A percentile compares a stretch with the other conserved stretches of the same genome.
phyloP scores from a whole-genome alignment of 2,888 invertebrate genomes.

The Nomada ruficornis region DNA sequence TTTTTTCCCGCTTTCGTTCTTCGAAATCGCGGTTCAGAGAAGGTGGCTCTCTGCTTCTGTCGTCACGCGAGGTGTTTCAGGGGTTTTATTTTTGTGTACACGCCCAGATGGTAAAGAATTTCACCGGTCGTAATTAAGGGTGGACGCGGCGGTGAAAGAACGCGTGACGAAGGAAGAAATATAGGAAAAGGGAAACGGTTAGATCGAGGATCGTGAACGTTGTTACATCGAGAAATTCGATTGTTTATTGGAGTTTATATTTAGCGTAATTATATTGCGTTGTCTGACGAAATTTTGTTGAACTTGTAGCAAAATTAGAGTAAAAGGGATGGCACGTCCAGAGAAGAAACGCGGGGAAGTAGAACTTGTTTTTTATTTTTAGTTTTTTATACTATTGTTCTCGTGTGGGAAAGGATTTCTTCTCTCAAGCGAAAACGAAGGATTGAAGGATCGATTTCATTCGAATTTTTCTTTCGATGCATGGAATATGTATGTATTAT shows the following conservation, averaged over 20 bases:
- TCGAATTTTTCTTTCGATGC: constrained; percentile 8
- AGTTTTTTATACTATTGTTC: too few relatives aligned
- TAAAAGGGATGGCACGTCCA: neutral
- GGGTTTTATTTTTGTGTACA: neutral
- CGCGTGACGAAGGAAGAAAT: neutral
- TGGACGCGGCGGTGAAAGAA: neutral
- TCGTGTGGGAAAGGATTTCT: too few relatives aligned
- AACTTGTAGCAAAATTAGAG: too few relatives aligned
- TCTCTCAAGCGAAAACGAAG: too few relatives aligned
- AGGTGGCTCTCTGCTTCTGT: too few relatives aligned
- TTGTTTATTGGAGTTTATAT: too few relatives aligned
- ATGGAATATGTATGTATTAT: neutral
- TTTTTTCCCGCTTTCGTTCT: too few relatives aligned
- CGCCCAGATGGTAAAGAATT: neutral
- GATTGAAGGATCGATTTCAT: constrained; percentile 1
- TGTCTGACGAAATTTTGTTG: too few relatives aligned
- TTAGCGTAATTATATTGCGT: too few relatives aligned
- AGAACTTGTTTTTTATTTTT: neutral
- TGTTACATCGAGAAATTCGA: too few relatives aligned
- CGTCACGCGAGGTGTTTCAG: too few relatives aligned
- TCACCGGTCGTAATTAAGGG: neutral
- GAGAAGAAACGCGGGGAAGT: constrained; percentile 10
- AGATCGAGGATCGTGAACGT: too few relatives aligned
- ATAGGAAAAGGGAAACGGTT: neutral
- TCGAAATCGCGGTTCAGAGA: neutral